Evolutionary conservation across 2,888 invertebrate genomes (phyloP).

Genomic region (Tipula vernalis): DNA sequence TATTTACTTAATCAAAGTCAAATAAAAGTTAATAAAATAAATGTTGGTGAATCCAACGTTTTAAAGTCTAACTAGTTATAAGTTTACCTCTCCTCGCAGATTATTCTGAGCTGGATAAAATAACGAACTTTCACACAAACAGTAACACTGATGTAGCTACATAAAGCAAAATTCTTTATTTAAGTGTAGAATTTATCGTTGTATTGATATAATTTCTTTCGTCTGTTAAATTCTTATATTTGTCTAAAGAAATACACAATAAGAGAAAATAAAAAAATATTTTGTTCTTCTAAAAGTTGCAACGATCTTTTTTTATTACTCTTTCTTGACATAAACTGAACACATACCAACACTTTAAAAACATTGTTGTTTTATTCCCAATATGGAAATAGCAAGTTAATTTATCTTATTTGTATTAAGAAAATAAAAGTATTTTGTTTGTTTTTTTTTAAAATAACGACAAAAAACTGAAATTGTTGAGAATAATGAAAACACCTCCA

Average conservation of each 20-base stretch:
- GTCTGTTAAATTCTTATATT: neutral
- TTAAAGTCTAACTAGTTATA: neutral
- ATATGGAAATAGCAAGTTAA: neutral
- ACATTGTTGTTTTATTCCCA: neutral
- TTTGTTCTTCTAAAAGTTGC: neutral
- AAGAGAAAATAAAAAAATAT: neutral
- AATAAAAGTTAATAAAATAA: neutral
- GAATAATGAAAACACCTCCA: neutral
- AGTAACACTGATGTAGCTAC: neutral
- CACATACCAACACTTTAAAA: neutral
- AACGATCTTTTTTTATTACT: neutral
- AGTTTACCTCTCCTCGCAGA: neutral
- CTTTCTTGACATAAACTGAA: neutral
- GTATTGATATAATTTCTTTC: neutral
- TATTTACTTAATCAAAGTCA: neutral
- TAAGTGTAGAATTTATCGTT: neutral
- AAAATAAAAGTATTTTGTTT: neutral
- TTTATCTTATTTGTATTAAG: neutral
- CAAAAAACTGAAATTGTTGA: neutral
- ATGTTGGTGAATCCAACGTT: neutral
- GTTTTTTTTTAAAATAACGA: neutral
- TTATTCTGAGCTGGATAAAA: neutral
- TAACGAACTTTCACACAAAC: neutral
- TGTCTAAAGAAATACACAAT: neutral
- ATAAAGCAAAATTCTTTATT: neutral